Evolutionary conservation across 1,140 invertebrate species (phyloP).

Genomic region (Diabrotica virgifera): DNA sequence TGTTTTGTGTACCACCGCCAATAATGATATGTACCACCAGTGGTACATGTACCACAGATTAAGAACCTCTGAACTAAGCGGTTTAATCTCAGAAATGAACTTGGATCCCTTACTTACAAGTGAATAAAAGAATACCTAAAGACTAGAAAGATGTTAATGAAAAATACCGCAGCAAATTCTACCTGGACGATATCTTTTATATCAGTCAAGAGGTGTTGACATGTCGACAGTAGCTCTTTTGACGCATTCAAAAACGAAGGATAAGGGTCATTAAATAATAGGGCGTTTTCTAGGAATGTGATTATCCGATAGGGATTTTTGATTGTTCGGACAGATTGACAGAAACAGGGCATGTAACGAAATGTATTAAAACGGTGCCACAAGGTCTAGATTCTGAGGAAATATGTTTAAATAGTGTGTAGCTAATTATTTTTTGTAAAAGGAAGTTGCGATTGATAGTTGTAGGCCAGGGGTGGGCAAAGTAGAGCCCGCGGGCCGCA

Average conservation of each 20-base stretch:
- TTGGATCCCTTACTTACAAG: background rate
- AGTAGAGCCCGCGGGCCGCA: no score
- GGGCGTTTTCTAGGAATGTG: constrained; percentile 7
- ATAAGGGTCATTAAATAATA: constrained; percentile 15
- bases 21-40: no score
- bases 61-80: no score
- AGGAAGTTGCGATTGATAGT: no score
- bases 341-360: background rate
- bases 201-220: constrained; percentile 22
- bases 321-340: constrained; percentile 1
- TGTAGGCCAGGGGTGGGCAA: no score
- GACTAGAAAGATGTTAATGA: constrained; percentile 7
- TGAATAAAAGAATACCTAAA: background rate
- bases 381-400: no score
- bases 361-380: no score
- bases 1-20: no score
- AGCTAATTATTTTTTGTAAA: no score
- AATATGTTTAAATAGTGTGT: no score
- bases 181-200: constrained; percentile 10
- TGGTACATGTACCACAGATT: no score
- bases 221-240: constrained; percentile 8
- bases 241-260: constrained; percentile 5
- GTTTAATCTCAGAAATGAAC: background rate
- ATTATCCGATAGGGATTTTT: constrained; percentile 9
- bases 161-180: constrained; percentile 14